Evolutionary conservation across 2,888 invertebrate genomes (phyloP), one percentile per base, ranked within the genome.

Genomic region (Calameuta pallipes): DNA sequence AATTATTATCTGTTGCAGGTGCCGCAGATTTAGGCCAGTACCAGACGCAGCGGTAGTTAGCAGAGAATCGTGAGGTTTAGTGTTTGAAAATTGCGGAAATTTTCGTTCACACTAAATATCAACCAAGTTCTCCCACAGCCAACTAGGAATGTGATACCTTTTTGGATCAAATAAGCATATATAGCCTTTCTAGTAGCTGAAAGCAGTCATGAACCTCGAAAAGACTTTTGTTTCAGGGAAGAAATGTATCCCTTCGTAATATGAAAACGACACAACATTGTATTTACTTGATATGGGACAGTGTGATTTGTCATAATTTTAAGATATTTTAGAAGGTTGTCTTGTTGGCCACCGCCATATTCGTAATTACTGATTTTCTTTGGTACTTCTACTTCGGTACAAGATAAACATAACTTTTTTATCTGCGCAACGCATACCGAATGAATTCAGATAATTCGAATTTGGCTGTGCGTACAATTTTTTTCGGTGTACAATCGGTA

Each of bases 11-110:
- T 82, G 80, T 88, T 88, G 12, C 83, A 91, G 91, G 84, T 91
- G 91, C 82, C 90, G 91, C 81, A 88, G 91, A 87, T 91, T 90
- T 86, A 88, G 90, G 85, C 91, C 91, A 82, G 89, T 91, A 85
- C 90, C 90, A 78, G 91, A 91, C 78, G 85, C 88, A 83, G 87
- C 90, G 79, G 87, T 91, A 87, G 85, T 87, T 81, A 89, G 88
- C 86, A 87, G 88, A 85, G 90, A 91, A 82, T 90, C 91, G 91
- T 91, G 91, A 91, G 90, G 85, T 81, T 89, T 85, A 86, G 83
- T 84, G 78, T 80, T 82, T 69, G 81, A 84, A 84, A 81, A 80
- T 78, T 81, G 79, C 82, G 81, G 83, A 87, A 86, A 83, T 86
- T 81, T 86, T 86, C 83, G 83, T 86, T 88, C 86, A 80, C 82